Conservation (phyloP, 2,888 invertebrate species). For the Melikaiella ostensackeni region DNA sequence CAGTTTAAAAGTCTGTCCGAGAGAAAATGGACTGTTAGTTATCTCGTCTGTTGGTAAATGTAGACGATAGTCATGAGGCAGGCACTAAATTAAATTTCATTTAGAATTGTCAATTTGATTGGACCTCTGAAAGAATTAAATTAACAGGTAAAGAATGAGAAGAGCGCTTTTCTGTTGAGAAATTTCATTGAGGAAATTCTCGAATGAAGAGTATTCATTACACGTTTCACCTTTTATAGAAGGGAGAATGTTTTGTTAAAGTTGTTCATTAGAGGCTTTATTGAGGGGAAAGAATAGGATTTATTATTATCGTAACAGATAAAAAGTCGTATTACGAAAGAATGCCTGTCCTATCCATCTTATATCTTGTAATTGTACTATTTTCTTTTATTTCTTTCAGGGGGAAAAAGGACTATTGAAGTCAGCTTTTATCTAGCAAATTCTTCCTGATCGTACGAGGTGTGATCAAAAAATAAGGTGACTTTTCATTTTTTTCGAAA, state of each 20-base stretch:
- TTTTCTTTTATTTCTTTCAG: too few relatives aligned
- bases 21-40: constrained; percentile 63
- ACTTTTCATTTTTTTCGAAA: too few relatives aligned
- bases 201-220: not conserved
- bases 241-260: not conserved
- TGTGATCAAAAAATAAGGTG: too few relatives aligned
- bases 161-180: not conserved
- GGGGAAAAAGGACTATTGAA: too few relatives aligned
- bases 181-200: not conserved
- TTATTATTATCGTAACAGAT: too few relatives aligned
- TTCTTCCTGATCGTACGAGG: too few relatives aligned
- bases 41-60: constrained; percentile 57
- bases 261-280: not conserved
- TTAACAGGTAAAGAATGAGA: not conserved
- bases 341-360: too few relatives aligned
- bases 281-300: too few relatives aligned
- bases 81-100: constrained; percentile 53
- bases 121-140: not conserved
- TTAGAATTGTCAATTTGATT: not conserved
- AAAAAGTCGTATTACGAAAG: too few relatives aligned
- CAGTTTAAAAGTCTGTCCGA: constrained; percentile 72
- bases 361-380: too few relatives aligned
- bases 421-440: too few relatives aligned
- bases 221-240: not conserved
- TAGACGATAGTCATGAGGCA: constrained; percentile 59